These are phyloP conservation scores for Pristiophorus japonicus DNA, from an alignment of 2,113 vertebrate species.

Conservation along the genomic window DNA sequence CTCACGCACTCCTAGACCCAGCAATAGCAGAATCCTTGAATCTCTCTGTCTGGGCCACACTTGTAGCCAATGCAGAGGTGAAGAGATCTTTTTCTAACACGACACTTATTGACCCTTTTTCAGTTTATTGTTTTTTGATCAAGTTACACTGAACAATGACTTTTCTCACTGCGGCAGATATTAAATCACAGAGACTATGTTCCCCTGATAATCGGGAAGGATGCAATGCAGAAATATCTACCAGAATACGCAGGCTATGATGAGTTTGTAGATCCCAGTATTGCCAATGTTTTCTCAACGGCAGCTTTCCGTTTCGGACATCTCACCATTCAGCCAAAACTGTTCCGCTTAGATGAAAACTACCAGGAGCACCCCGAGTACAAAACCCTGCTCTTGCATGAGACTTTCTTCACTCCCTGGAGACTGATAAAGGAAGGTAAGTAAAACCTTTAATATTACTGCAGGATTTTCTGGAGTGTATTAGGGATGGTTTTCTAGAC, in stretches of 20 bases:
- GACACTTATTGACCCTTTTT: neutral
- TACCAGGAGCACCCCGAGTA: conserved; percentile 52
- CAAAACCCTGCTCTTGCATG: conserved; percentile 59
- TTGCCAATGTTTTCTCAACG: conserved; percentile 74
- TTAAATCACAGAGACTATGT: conserved; percentile 78
- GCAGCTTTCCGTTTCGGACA: conserved; percentile 79
- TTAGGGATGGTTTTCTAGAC: too few species aligned
- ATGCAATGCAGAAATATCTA: conserved; percentile 45
- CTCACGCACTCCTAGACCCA: neutral
- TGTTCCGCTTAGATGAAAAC: conserved; percentile 58
- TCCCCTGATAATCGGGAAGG: conserved; percentile 57
- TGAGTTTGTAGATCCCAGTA: conserved; percentile 62
- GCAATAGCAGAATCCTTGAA: neutral
- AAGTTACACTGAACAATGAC: neutral
- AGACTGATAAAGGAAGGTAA: conserved; percentile 70
- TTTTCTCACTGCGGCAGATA: conserved; percentile 52
- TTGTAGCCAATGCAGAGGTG: too few species aligned
- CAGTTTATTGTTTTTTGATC: neutral
- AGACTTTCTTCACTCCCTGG: conserved; percentile 73
- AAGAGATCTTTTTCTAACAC: neutral
- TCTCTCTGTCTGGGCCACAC: neutral
- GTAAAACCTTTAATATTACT: neutral
- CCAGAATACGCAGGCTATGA: conserved; percentile 60
- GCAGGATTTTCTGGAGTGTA: too few species aligned
- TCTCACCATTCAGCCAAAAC: conserved; percentile 64